Percentiles rank a stretch among this genome's conserved stretches.
Conservation (phyloP, 2,888 invertebrate genomes). For the Disparrhopalites patrizii region DNA sequence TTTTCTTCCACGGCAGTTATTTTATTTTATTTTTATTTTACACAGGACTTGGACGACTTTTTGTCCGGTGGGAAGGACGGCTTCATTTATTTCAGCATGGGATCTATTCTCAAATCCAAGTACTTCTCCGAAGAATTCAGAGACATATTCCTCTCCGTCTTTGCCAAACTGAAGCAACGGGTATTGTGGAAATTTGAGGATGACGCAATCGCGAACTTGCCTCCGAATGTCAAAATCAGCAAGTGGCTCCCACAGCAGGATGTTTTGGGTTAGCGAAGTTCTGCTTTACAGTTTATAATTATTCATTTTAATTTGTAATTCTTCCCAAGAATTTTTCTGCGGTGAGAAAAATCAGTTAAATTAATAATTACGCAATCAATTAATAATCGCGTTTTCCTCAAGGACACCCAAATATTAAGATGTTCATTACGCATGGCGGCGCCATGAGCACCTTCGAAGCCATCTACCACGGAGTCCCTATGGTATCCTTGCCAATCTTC, state of each 20-base stretch:
- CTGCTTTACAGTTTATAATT: too few relatives aligned
- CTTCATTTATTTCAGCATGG: constrained; percentile 20
- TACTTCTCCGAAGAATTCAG: constrained; percentile 9
- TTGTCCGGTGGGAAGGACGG: neutral
- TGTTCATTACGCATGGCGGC: too few relatives aligned
- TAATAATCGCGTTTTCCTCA: too few relatives aligned
- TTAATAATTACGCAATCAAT: too few relatives aligned
- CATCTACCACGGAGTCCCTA: too few relatives aligned
- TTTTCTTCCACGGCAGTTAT: too few relatives aligned
- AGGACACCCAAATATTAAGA: too few relatives aligned
- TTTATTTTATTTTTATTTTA: neutral
- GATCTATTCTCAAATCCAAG: neutral
- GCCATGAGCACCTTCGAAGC: too few relatives aligned
- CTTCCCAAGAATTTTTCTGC: too few relatives aligned
- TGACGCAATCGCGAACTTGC: constrained; percentile 3
- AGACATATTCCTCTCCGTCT: constrained; percentile 9
- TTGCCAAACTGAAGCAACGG: constrained; percentile 17
- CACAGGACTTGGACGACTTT: constrained; percentile 14
- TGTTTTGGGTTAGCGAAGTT: constrained; percentile 6
- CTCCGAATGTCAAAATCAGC: constrained; percentile 17
- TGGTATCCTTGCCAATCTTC: too few relatives aligned
- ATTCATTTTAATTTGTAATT: too few relatives aligned
- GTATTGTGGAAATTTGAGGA: constrained; percentile 27
- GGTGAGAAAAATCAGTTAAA: too few relatives aligned
- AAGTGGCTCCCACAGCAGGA: constrained; percentile 20